Conservation (phyloP, 2,888 invertebrate genomes). For the Alitta virens region DNA sequence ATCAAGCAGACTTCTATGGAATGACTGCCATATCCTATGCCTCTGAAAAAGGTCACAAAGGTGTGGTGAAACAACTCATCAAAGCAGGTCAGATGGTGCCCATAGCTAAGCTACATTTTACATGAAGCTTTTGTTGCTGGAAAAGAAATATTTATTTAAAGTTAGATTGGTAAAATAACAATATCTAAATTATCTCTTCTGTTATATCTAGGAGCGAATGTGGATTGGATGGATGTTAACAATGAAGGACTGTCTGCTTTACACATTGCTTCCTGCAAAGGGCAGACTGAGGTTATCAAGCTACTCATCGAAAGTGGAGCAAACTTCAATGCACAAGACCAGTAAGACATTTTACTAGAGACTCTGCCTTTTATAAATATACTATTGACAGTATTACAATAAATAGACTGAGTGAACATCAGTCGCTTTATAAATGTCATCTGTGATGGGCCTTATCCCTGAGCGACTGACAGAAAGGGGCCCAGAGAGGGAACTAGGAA, state of each 20-base stretch:
- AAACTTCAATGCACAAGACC: slow-evolving; percentile 12
- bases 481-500: too few species aligned
- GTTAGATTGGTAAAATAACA: too few species aligned
- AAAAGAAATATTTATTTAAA: too few species aligned
- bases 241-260: slow-evolving; percentile 24
- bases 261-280: slow-evolving; percentile 28
- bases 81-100: slow-evolving; percentile 14
- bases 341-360: slow-evolving; percentile 2
- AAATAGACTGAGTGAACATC: too few species aligned
- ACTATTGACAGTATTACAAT: too few species aligned
- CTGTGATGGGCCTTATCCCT: too few species aligned
- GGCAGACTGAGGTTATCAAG: slow-evolving; percentile 12
- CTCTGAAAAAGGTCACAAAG: slow-evolving; percentile 12
- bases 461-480: too few species aligned
- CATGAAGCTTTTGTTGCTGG: too few species aligned
- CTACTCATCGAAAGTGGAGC: slow-evolving; percentile 22
- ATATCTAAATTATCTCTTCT: too few species aligned
- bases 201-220: slow-evolving; percentile 22
- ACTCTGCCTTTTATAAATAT: neutral
- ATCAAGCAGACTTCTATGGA: slow-evolving; percentile 24
- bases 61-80: slow-evolving; percentile 19
- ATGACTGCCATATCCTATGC: slow-evolving; percentile 26
- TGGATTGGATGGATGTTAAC: slow-evolving; percentile 21
- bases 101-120: too few species aligned
- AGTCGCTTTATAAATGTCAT: too few species aligned